These are phyloP conservation scores for Colostygia pectinataria DNA, from an alignment of 2,888 invertebrate genomes.

Conservation along the genomic window DNA sequence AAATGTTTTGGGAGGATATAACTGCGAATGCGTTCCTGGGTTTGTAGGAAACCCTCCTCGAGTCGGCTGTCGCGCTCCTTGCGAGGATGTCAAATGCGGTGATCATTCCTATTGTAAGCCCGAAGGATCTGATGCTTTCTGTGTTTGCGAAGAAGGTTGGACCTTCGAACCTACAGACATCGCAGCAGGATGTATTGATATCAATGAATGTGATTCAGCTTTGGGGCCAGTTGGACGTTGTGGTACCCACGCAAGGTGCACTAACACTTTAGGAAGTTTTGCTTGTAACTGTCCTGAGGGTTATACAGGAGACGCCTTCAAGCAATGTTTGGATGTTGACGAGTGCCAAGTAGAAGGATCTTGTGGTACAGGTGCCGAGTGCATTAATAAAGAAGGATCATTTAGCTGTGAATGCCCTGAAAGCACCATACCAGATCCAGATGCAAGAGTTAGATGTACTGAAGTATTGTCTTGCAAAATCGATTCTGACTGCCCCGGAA, in stretches of 20 bases:
- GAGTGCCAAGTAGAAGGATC: constrained; percentile 88
- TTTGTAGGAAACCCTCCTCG: constrained; percentile 92
- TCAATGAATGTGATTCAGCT: constrained; percentile 93
- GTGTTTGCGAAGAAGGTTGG: constrained; percentile 96
- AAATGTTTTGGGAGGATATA: constrained; percentile 91
- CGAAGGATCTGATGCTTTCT: constrained; percentile 94
- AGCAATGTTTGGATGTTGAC: constrained; percentile 91
- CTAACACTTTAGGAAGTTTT: constrained; percentile 91
- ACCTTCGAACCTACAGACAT: constrained; percentile 95
- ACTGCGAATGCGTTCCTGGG: constrained; percentile 91
- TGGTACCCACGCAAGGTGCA: constrained; percentile 91
- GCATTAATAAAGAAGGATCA: constrained; percentile 90
- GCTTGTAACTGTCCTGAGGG: constrained; percentile 92
- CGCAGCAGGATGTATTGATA: constrained; percentile 94
- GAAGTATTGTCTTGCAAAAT: constrained; percentile 90
- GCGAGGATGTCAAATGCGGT: constrained; percentile 95
- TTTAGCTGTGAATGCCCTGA: constrained; percentile 92
- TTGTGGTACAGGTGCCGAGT: constrained; percentile 92
- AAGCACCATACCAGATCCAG: constrained; percentile 91
- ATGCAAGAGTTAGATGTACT: constrained; percentile 90
- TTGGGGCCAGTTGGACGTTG: constrained; percentile 92
- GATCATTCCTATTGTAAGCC: constrained; percentile 95
- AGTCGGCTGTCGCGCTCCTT: constrained; percentile 93
- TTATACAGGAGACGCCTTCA: constrained; percentile 92
- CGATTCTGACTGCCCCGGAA: constrained; percentile 93